These are phyloP conservation scores for Eublepharis macularius DNA, from an alignment of 2,113 vertebrate genomes.

Conservation along the genomic window DNA sequence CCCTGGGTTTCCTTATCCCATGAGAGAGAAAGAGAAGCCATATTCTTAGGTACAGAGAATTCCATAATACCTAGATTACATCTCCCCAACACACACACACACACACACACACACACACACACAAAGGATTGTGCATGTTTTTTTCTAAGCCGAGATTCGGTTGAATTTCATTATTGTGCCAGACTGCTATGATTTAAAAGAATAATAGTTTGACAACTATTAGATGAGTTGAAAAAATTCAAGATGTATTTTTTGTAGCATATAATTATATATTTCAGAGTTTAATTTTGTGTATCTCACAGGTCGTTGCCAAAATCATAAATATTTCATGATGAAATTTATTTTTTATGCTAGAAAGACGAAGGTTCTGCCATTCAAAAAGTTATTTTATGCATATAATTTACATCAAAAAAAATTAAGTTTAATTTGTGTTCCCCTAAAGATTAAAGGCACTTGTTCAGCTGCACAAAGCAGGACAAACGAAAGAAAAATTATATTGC, in stretches of 20 bases:
- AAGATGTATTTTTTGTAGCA: not conserved
- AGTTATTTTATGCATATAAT: not conserved
- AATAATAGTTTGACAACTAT: not conserved
- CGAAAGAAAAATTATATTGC: not conserved
- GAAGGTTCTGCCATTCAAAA: not conserved
- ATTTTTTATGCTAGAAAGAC: not conserved
- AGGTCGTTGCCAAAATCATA: not conserved
- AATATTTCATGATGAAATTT: not conserved
- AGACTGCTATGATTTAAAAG: not conserved
- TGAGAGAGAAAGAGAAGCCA: not conserved
- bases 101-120: no score
- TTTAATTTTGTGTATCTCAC: not conserved
- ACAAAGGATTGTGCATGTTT: not conserved
- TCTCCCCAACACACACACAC: no score
- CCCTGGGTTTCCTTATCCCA: no score
- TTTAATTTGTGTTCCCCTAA: not conserved
- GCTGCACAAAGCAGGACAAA: not conserved
- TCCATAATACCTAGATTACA: not conserved
- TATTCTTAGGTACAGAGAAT: not conserved
- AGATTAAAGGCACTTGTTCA: not conserved
- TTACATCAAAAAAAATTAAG: not conserved
- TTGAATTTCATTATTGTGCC: not conserved
- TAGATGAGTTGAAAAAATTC: not conserved
- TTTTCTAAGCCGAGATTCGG: not conserved
- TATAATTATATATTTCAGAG: not conserved